Percentiles rank a stretch among this genome's conserved stretches.
Conservation (phyloP, 64 coral and sea anemone genomes). For the Actinia equina region DNA sequence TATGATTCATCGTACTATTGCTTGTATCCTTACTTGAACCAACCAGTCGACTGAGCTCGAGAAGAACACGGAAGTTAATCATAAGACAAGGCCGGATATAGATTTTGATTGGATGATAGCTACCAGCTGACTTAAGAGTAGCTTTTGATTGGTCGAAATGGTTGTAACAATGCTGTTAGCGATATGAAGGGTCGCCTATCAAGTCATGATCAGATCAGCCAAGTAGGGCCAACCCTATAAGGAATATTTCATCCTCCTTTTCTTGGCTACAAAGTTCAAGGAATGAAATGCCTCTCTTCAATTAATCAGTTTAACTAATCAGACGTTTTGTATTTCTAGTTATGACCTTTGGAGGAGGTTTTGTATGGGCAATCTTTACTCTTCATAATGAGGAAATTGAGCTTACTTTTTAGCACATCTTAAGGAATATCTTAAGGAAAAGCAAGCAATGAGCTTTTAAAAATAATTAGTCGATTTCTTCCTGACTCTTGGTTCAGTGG, state of each 20-base stretch:
- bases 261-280: not conserved
- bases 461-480: not conserved
- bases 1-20: not conserved
- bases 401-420: not conserved
- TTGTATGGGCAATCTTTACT: not conserved
- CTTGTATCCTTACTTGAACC: not conserved
- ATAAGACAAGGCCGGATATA: conserved; percentile 11
- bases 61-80: conserved; percentile 12
- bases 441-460: not conserved
- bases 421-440: not conserved
- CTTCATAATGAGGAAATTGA: not conserved
- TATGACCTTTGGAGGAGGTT: not conserved
- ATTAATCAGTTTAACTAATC: not conserved
- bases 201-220: not conserved
- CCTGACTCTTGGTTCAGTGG: not conserved
- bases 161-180: not conserved
- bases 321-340: not conserved
- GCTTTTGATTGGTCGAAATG: not conserved
- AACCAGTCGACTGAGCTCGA: not conserved
- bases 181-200: not conserved
- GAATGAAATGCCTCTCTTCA: not conserved
- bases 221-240: not conserved
- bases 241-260: not conserved
- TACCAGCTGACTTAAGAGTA: not conserved
- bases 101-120: not conserved